Evolutionary conservation across 2,888 invertebrate species (phyloP), one percentile per base, ranked within the genome.

Genomic region (Lymantria dispar): DNA sequence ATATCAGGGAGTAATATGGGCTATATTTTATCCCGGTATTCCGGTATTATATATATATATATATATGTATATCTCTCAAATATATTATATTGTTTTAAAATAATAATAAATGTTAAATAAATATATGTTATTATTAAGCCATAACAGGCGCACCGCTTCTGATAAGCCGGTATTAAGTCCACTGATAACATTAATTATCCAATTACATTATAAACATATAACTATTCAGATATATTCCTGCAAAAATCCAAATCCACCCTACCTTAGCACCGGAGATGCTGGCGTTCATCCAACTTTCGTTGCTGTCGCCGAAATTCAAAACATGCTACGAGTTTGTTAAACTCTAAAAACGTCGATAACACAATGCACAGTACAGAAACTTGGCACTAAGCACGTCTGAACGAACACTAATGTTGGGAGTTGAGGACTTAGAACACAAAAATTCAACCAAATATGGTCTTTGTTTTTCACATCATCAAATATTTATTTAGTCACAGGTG

Each of bases 241-340:
- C 62, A 58, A 51, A 64, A 68, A 74, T 73, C 54, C 64, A 63
- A 70, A 62, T 72, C 73, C 72, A 75, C 67, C 70, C 87, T 88
- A 90, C 90, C 90, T 91, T 85, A 85, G 85, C 74, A 81, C 81
- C 77, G 76, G 84, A 80, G 78, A 76, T 82, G 74, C 87, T 91
- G 90, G 91, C 88, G 85, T 87, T 86, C 90, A 90, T 90, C 90
- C 91, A 90, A 91, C 77, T 83, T 76, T 75, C 74, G 77, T 79
- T 76, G 76, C 84, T 83, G 81, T 84, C 85, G 85, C 87, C 86
- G 85, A 88, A 85, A 75, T 73, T 79, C 70, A 77, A 69, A 78
- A 74, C 77, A 78, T 73, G 69, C 70, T 73, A 58, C 58, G 68
- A 75, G 78, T 80, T 74, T 72, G 49, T 64, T 55, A 62, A 75